Base-by-base conservation (phyloP, 2,888 invertebrate genomes). In the Cinara cedri region DNA sequence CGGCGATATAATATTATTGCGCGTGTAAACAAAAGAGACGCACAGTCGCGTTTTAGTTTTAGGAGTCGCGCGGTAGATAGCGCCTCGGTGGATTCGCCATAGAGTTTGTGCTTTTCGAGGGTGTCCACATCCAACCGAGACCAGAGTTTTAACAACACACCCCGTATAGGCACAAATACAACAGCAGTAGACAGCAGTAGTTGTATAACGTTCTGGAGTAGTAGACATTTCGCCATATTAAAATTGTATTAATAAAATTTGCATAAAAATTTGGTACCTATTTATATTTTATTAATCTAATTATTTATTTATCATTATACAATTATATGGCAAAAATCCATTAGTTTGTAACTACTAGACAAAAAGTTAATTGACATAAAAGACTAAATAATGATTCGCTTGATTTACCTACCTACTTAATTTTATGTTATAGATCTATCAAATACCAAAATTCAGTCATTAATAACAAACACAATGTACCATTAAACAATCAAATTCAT, bases 51-150 rank as follows among this genome's bases (percentile, higher is more conserved):
- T 26, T 24, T 21, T n/a, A n/a, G 1, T 44, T 26, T 14, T 21
- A 24, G 71, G 57, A 16, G 10, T 68, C 26, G n/a, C 72, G 0
- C 65, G 55, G 19, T 66, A 75, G 75, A 75, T 65, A 24, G 75
- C 74, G 74, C 26, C 34, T 4, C 3, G 6, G 34, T 34, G 6
- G 3, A 34, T 34, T 34, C 34, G 34, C 34, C 34, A 34, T 34
- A 34, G 34, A 34, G 34, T 34, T 34, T 34, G 3, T 34, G 6
- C 34, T 34, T 34, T 34, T 34, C 34, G 34, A 16, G 71, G 46
- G 72, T 72, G 72, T 49, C 60, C 60, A 72, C 49, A 72, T 60
- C 60, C 72, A 46, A 4, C 34, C 72, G 4, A 72, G 72, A 26
- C 49, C 60, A 26, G 72, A 34, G 57, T n/a, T 49, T 60, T 49